Evolutionary conservation across 2,797 vertebrate genomes (phyloP), one percentile per base, ranked within the genome.

Genomic region (Mico argentatus): DNA sequence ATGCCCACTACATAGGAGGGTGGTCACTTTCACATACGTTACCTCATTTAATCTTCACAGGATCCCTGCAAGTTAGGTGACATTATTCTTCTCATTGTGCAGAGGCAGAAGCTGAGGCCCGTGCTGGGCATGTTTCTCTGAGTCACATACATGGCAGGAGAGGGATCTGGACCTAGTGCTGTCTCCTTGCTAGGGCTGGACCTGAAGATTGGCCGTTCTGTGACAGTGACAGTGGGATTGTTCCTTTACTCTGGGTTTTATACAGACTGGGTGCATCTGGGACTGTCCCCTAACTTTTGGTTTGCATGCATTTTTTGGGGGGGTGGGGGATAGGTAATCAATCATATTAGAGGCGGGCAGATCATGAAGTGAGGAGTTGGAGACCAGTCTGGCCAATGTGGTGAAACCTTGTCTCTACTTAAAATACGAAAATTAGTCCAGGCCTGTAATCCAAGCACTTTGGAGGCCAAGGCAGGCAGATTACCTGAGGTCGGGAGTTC

Each of bases 51-150:
- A 2, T 88, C 72, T 52, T 80, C 30, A n/a, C 5, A 52, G 48
- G 46, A 39, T 61, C 46, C n/a, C 22, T 30, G 73, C 14, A 36
- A 2, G 30, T 86, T 41, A 73, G 87, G n/a, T 11, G 52, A 52
- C 4, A 0, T 50, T 41, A 33, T 50, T 91, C 73, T 89, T 91
- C 79, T 85, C 41, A 27, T 33, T 72, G 75, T 73, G 39, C 4
- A 10, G 76, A 55, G 93, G 73, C 75, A 30, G 73, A 48, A 82
- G 57, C 50, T 41, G 85, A 86, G 48, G 64, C 80, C 87, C 33
- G 39, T 27, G 48, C n/a, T 59, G n/a, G 84, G 15, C 27, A 1
- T 11, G 2, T 81, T 81, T 41, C 59, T 19, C 27, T 6, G 7
- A 27, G 48, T 72, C 75, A 80, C 26, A 20, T 27, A 61, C 24